phyloP scores from a whole-genome alignment of 2,113 vertebrate species.

The Acanthisitta chloris region DNA sequence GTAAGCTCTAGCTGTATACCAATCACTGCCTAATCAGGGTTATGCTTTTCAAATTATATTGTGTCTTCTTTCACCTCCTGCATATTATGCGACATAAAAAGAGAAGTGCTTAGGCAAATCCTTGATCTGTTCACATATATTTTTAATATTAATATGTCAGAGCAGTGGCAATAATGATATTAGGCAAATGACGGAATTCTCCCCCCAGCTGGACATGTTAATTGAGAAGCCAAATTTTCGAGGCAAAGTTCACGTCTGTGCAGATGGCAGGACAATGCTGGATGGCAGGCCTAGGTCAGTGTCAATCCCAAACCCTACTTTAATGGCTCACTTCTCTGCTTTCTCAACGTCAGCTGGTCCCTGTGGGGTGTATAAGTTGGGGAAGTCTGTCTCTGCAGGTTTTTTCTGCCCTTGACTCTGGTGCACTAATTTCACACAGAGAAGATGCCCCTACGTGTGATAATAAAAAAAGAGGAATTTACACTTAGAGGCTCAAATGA shows the following conservation, averaged over 20 bases:
- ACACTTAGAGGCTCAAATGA: neutral
- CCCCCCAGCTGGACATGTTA: conserved; percentile 95
- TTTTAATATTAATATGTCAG: conserved; percentile 89
- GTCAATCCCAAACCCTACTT: conserved; percentile 82
- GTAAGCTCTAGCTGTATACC: conserved; percentile 65
- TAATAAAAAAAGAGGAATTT: neutral
- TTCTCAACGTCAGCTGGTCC: conserved; percentile 76
- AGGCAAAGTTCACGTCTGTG: conserved; percentile 93
- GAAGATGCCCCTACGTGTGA: conserved; percentile 6
- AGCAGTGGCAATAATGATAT: conserved; percentile 86
- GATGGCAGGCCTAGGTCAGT: conserved; percentile 86
- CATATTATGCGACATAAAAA: conserved; percentile 81
- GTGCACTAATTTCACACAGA: conserved; percentile 64
- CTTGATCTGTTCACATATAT: conserved; percentile 73
- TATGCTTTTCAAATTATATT: conserved; percentile 77
- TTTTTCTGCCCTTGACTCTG: conserved; percentile 82
- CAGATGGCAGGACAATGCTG: conserved; percentile 93
- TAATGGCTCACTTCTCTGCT: conserved; percentile 84
- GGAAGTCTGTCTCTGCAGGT: conserved; percentile 63
- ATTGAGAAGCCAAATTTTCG: conserved; percentile 94
- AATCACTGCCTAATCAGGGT: conserved; percentile 79
- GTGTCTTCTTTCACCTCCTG: conserved; percentile 79
- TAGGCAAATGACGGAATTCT: conserved; percentile 90
- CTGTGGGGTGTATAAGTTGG: conserved; percentile 67
- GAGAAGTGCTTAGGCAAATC: conserved; percentile 76